phyloP scores from a whole-genome alignment of 2,797 vertebrate genomes.

The Paguma larvata region DNA sequence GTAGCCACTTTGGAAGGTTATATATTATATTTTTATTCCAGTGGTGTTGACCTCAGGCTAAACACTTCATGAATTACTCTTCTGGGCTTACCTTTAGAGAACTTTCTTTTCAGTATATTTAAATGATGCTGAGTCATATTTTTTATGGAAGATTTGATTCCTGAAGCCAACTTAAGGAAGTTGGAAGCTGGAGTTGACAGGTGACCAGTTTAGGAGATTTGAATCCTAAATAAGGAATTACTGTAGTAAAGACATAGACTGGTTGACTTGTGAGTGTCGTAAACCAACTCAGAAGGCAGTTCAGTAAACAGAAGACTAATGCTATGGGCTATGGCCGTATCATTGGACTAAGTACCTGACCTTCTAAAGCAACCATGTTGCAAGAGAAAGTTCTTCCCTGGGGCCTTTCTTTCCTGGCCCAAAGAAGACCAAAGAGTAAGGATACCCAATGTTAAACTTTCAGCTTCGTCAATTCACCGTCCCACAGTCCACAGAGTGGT shows the following conservation, averaged over 20 bases:
- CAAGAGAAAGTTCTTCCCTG: not conserved
- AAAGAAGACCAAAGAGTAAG: not conserved
- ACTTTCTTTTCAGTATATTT: not conserved
- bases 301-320: not conserved
- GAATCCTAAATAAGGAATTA: not conserved
- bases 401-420: not conserved
- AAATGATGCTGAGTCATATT: not conserved
- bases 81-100: not conserved
- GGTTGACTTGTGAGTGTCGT: not conserved
- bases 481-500: not conserved
- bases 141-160: not conserved
- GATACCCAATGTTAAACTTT: not conserved
- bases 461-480: not conserved
- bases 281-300: not conserved
- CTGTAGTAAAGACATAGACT: not conserved
- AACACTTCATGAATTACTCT: not conserved
- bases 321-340: not conserved
- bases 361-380: not conserved
- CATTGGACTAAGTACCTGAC: not conserved
- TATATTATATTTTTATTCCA: not conserved
- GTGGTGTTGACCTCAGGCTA: not conserved
- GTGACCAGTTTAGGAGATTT: not conserved
- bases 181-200: not conserved
- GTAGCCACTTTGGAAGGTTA: not conserved
- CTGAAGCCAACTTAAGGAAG: not conserved